phyloP scores from a whole-genome alignment of 2,797 vertebrate species.

The Notolabrus celidotus region DNA sequence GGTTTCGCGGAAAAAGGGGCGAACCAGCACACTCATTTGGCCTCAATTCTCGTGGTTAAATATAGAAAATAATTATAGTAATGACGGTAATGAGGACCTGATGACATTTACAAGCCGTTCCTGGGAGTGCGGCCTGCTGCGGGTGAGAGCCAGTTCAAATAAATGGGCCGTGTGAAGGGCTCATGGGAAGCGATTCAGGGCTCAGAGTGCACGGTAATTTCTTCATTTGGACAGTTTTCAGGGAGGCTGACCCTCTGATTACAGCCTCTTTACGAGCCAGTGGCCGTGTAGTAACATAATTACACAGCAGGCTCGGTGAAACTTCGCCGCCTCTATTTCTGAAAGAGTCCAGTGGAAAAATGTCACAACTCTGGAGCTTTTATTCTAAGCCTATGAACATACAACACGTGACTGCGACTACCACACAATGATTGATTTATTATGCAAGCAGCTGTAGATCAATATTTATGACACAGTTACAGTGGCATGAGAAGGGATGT shows the following conservation, averaged over 20 bases:
- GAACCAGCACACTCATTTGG: constrained; percentile 74
- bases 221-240: constrained; percentile 70
- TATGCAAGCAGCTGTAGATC: constrained; percentile 36
- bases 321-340: constrained; percentile 40
- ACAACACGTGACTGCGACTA: constrained; percentile 2
- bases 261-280: constrained; percentile 59
- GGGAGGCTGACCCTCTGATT: constrained; percentile 69
- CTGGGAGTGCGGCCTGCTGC: constrained; percentile 69
- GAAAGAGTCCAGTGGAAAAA: constrained; percentile 19
- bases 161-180: constrained; percentile 81
- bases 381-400: constrained; percentile 8
- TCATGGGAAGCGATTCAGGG: constrained; percentile 71
- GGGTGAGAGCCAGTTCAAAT: constrained; percentile 79
- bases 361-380: constrained; percentile 39
- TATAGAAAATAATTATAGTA: constrained; percentile 88
- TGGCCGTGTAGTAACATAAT: constrained; percentile 65
- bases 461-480: constrained; percentile 30
- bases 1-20: constrained; percentile 45
- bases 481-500: constrained; percentile 4
- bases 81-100: constrained; percentile 83
- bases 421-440: constrained; percentile 21
- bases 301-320: constrained; percentile 56
- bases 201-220: constrained; percentile 67
- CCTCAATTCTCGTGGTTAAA: constrained; percentile 83
- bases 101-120: constrained; percentile 79